Conservation (phyloP, 2,888 invertebrate species). For the Eupelmus urozonus region DNA sequence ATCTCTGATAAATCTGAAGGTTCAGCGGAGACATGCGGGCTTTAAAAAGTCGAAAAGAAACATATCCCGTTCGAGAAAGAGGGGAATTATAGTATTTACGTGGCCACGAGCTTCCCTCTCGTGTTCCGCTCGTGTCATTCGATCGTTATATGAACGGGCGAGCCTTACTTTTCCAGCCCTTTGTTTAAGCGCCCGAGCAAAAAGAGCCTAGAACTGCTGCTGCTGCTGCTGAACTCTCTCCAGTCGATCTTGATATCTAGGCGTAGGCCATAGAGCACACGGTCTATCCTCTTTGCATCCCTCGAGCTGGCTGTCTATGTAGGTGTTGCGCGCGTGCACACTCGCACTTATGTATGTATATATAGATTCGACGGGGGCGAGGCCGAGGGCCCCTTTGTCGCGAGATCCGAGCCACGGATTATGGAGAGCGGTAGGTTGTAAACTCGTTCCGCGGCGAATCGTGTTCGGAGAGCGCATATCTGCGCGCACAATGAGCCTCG, state of each 20-base stretch:
- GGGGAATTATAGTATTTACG: no score
- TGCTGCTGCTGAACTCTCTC: no score
- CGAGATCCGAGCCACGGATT: slow-evolving; percentile 61
- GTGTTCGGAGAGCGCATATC: no score
- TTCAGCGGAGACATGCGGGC: no score
- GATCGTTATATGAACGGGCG: slow-evolving; percentile 13
- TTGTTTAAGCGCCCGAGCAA: slow-evolving; percentile 24
- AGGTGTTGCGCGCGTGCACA: slow-evolving; percentile 3
- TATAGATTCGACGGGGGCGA: no score
- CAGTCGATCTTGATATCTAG: slow-evolving; percentile 37
- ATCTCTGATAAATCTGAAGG: not conserved
- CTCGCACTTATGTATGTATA: slow-evolving; percentile 30
- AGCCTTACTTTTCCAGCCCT: slow-evolving; percentile 1
- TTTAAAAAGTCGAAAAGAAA: not conserved
- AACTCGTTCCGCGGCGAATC: slow-evolving; percentile 65
- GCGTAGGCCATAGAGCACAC: slow-evolving; percentile 33
- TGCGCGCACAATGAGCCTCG: no score
- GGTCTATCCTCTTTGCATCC: not conserved
- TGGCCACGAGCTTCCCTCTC: no score
- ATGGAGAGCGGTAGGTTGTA: slow-evolving; percentile 54
- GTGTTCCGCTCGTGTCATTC: slow-evolving; percentile 17
- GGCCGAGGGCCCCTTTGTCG: slow-evolving; percentile 57
- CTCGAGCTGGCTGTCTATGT: not conserved
- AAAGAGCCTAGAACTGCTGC: not conserved
- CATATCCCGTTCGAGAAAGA: not conserved